phyloP scores from a whole-genome alignment of 1,140 invertebrate species.

The Pristionchus pacificus region DNA sequence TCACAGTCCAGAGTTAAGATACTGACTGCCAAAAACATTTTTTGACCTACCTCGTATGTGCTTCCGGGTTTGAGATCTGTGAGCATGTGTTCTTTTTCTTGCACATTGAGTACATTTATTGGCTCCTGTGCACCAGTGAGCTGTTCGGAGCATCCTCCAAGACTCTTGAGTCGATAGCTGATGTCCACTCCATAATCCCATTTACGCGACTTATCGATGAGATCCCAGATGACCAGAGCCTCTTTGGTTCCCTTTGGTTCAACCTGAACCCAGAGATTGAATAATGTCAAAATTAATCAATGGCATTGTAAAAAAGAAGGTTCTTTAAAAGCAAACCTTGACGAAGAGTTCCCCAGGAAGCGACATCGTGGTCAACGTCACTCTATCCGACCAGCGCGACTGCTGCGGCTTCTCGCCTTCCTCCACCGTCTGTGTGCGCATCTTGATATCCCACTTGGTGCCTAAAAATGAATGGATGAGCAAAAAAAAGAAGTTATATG shows the following conservation, averaged over 20 bases:
- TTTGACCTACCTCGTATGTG: constrained; percentile 53
- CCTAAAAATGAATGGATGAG: constrained; percentile 30
- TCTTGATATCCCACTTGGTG: constrained; percentile 55
- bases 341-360: constrained; percentile 52
- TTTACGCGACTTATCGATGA: constrained; percentile 51
- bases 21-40: background rate
- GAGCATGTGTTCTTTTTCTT: constrained; percentile 50
- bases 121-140: constrained; percentile 43
- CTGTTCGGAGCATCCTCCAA: constrained; percentile 45
- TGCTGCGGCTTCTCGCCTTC: constrained; percentile 50
- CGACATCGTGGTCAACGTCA: constrained; percentile 45
- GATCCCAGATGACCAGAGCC: constrained; percentile 51
- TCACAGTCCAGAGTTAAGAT: constrained; percentile 3
- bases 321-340: no score
- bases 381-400: constrained; percentile 46
- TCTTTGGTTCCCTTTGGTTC: constrained; percentile 47
- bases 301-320: no score
- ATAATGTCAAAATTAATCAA: no score
- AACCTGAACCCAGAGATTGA: no score
- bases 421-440: constrained; percentile 55
- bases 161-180: constrained; percentile 44
- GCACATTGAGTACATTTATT: constrained; percentile 53
- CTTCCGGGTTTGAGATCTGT: constrained; percentile 52
- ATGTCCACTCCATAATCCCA: constrained; percentile 57
- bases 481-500: constrained; percentile 31